phyloP scores from a whole-genome alignment of 2,797 vertebrate species.

The Lates japonicus region DNA sequence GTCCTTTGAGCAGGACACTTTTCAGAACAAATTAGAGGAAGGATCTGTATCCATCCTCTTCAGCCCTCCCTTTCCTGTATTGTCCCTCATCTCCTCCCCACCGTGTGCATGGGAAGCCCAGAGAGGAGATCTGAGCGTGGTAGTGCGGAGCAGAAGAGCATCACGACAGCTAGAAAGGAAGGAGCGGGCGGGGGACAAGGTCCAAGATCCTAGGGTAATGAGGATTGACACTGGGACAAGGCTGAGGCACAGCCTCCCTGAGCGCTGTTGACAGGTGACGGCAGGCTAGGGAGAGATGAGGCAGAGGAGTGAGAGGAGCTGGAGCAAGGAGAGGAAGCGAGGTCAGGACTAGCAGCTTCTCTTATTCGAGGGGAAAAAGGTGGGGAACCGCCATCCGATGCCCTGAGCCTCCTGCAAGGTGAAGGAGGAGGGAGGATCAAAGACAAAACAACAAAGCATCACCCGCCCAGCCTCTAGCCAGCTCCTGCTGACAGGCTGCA shows the following conservation, averaged over 20 bases:
- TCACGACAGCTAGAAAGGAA: constrained; percentile 50
- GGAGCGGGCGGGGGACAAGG: constrained; percentile 48
- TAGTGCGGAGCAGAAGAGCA: constrained; percentile 55
- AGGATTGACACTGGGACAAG: constrained; percentile 84
- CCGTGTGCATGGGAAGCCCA: constrained; percentile 50
- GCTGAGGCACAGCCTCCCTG: constrained; percentile 83
- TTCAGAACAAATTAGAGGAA: constrained; percentile 96
- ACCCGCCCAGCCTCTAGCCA: constrained; percentile 65
- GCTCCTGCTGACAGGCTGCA: constrained; percentile 66
- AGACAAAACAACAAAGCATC: constrained; percentile 83
- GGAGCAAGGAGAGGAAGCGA: constrained; percentile 60
- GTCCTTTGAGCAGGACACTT: constrained; percentile 91
- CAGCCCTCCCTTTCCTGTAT: constrained; percentile 74
- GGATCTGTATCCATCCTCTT: constrained; percentile 91
- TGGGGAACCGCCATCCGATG: constrained; percentile 56
- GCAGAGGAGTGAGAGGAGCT: constrained; percentile 57
- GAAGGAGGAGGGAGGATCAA: constrained; percentile 76
- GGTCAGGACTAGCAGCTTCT: constrained; percentile 74
- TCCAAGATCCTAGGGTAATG: constrained; percentile 88
- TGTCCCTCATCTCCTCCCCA: constrained; percentile 73
- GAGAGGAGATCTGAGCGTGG: constrained; percentile 55
- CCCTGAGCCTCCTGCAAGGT: constrained; percentile 60
- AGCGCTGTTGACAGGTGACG: constrained; percentile 83
- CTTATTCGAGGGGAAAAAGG: constrained; percentile 70
- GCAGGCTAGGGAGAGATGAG: constrained; percentile 65